Evolutionary conservation across 2,113 vertebrate species (phyloP).

Genomic region (Phylloscopus whistleri): DNA sequence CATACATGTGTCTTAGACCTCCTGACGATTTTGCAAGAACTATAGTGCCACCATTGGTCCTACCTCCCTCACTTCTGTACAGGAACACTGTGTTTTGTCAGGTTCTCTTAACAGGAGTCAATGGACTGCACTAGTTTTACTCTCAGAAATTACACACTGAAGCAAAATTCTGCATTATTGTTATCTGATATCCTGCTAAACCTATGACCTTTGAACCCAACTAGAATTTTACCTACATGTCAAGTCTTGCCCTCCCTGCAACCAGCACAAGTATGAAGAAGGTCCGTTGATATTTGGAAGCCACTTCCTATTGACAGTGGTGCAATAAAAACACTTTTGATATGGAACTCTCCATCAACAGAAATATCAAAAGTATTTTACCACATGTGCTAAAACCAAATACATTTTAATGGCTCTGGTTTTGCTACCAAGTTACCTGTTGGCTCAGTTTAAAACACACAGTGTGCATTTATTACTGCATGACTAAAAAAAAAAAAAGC

Average conservation of each 20-base stretch:
- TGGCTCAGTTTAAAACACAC: slow-evolving; percentile 28
- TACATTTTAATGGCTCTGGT: background rate
- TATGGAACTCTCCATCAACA: background rate
- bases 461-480: slow-evolving; percentile 1
- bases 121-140: background rate
- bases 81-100: background rate
- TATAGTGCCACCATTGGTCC: background rate
- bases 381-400: background rate
- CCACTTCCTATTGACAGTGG: background rate
- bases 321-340: background rate
- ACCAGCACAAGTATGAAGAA: background rate
- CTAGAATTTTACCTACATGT: background rate
- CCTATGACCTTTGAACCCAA: slow-evolving; percentile 10
- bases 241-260: background rate
- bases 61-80: background rate
- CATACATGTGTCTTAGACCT: background rate
- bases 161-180: slow-evolving; percentile 75
- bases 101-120: background rate
- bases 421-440: slow-evolving; percentile 55
- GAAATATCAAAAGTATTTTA: slow-evolving; percentile 1
- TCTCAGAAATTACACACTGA: slow-evolving; percentile 55
- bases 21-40: background rate
- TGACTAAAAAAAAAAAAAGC: slow-evolving; percentile 3
- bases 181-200: slow-evolving; percentile 77
- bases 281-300: background rate